Base-by-base conservation (phyloP, 2,888 invertebrate genomes). In the Pristionchus japonicus region DNA sequence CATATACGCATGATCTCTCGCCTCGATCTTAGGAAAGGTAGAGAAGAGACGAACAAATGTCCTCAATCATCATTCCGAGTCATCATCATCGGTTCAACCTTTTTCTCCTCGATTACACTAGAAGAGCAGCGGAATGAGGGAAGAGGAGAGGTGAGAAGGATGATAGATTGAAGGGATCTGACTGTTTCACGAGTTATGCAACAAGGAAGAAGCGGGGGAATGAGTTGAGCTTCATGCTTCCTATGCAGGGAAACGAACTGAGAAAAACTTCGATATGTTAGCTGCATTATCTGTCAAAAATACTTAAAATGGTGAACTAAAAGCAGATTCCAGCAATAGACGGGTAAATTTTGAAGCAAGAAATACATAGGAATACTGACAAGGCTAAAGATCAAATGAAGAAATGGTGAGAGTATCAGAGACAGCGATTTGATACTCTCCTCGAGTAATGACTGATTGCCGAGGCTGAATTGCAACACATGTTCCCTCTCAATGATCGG, bases 61-160 rank as follows among this genome's bases (percentile, higher is more conserved):
- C 77, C 77, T 77, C 77, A 77, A 77, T 77, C 77, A 77, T 77
- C 77, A 77, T 77, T 77, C 77, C 77, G 77, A 77, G 77, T 77
- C 77, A 77, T 77, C 77, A 77, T 77, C 77, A 74, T 74, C 40
- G 70, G 77, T 40, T 77, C 43, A 43, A 40, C 43, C 43, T 43
- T 77, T 77, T 77, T 77, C 43, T 57, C 77, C 43, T 17, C 47
- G 77, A 77, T 77, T 77, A 77, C 77, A 77, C 77, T 34, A n/a
- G 43, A n/a, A n/a, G n/a, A 40, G 43, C 23, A 77, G 77, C 47
- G 43, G 47, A 74, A 40, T 23, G 77, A 77, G 77, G 47, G 43
- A 43, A 20, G 57, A 27, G 23, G 43, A 40, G 43, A 77, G 43
- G 77, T 77, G 77, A 77, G 77, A 77, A 40, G 43, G 57, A 57